These are phyloP conservation scores for Luidia sarsii DNA, from an alignment of 53 echinoderm and acorn worm genomes.

Conservation along the genomic window DNA sequence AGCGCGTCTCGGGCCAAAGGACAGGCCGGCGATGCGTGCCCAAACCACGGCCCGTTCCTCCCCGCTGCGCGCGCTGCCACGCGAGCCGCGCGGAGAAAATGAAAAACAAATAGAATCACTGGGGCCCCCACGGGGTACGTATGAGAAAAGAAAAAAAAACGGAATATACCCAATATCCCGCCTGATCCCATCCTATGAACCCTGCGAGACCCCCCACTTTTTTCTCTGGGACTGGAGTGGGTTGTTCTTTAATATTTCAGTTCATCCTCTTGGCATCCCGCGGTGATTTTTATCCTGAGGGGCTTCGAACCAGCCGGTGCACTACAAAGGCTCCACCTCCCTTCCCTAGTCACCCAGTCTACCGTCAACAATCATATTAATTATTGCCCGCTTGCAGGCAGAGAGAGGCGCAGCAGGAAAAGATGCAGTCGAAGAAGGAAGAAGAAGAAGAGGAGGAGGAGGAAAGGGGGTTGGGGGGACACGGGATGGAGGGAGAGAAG, in stretches of 20 bases:
- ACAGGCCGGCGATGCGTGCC: background rate
- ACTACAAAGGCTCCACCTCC: slow-evolving; percentile 23
- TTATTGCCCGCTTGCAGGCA: slow-evolving; percentile 32
- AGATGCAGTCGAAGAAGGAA: background rate
- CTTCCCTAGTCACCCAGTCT: background rate
- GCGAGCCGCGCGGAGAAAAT: background rate
- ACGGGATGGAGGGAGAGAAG: background rate
- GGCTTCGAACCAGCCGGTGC: too few relatives aligned
- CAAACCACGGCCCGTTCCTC: background rate
- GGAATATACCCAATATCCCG: too few relatives aligned
- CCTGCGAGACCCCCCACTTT: too few relatives aligned
- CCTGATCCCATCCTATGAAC: too few relatives aligned
- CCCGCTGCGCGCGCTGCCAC: background rate
- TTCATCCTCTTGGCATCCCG: slow-evolving; percentile 2
- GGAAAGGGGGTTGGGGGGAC: too few relatives aligned
- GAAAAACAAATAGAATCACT: background rate
- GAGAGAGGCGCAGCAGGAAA: background rate
- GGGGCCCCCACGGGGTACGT: too few relatives aligned
- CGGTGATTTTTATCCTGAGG: background rate
- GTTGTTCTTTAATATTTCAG: background rate
- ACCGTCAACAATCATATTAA: slow-evolving; percentile 12
- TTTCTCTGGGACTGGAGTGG: slow-evolving; percentile 3
- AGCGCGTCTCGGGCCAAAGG: background rate
- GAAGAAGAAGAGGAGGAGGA: background rate
- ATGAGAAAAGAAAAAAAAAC: too few relatives aligned